These are phyloP conservation scores for Leptinotarsa tumamoca DNA, from an alignment of 2,888 invertebrate species.

Conservation along the genomic window DNA sequence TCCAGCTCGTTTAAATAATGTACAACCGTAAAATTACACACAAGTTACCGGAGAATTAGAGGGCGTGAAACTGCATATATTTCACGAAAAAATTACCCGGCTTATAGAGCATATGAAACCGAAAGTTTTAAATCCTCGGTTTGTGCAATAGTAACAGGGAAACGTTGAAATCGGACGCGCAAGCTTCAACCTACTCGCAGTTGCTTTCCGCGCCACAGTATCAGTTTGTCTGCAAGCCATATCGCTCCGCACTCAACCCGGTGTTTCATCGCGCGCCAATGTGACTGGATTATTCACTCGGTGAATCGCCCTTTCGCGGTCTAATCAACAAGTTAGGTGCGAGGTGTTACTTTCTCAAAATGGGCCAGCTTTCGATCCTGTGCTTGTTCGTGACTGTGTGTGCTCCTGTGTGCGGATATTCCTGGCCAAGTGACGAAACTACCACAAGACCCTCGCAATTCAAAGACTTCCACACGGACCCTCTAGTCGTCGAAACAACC, in stretches of 20 bases:
- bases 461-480: slow-evolving; percentile 72
- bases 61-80: slow-evolving; percentile 34
- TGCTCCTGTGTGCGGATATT: slow-evolving; percentile 59
- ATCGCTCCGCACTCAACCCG: not conserved
- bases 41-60: slow-evolving; percentile 20
- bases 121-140: slow-evolving; percentile 16
- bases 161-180: slow-evolving; percentile 47
- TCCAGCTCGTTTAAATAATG: slow-evolving; percentile 18
- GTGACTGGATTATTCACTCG: slow-evolving; percentile 13
- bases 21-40: slow-evolving; percentile 19
- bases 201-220: slow-evolving; percentile 52
- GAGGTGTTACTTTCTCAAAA: slow-evolving; percentile 33
- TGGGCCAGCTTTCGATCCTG: slow-evolving; percentile 50
- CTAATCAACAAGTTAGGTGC: slow-evolving; percentile 22
- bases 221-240: slow-evolving; percentile 58
- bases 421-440: slow-evolving; percentile 66
- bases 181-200: slow-evolving; percentile 50
- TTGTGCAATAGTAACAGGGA: slow-evolving; percentile 7
- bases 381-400: slow-evolving; percentile 46
- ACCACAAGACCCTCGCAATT: slow-evolving; percentile 60
- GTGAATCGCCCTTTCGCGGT: slow-evolving; percentile 4
- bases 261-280: slow-evolving; percentile 19
- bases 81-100: slow-evolving; percentile 34
- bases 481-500: slow-evolving; percentile 85
- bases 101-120: slow-evolving; percentile 29